phyloP scores from a whole-genome alignment of 2,113 vertebrate species.

The Ageneiosus marmoratus region DNA sequence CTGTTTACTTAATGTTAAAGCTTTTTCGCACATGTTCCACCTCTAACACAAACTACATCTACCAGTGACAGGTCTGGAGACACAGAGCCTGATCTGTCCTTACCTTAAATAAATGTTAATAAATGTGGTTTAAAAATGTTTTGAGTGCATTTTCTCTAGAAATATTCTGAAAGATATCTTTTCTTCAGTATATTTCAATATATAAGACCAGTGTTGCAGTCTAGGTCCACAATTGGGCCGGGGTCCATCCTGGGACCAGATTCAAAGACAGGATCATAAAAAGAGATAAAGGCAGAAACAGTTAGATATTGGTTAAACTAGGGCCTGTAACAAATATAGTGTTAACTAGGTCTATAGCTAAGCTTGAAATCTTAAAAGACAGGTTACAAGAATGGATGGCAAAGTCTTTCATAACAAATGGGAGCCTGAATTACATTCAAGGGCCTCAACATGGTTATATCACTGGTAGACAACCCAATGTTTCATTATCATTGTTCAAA shows the following conservation, averaged over 20 bases:
- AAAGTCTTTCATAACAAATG: not conserved
- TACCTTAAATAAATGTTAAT: conserved; percentile 21
- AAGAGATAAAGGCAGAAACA: not conserved
- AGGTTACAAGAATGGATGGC: not conserved
- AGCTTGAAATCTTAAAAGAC: not conserved
- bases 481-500: too few species aligned
- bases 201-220: not conserved
- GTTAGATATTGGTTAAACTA: not conserved
- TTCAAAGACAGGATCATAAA: not conserved
- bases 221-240: not conserved
- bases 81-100: conserved; percentile 11
- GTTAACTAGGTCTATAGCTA: not conserved
- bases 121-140: not conserved
- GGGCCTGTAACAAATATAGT: not conserved
- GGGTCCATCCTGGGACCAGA: not conserved
- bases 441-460: not conserved
- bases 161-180: not conserved
- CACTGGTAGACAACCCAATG: too few species aligned
- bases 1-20: conserved; percentile 11
- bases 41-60: conserved; percentile 4
- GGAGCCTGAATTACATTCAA: not conserved
- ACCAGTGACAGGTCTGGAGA: not conserved
- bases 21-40: conserved; percentile 2
- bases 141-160: not conserved
- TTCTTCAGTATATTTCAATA: not conserved